These are phyloP conservation scores for Scotopteryx bipunctaria DNA, from an alignment of 2,888 invertebrate species.

Conservation along the genomic window DNA sequence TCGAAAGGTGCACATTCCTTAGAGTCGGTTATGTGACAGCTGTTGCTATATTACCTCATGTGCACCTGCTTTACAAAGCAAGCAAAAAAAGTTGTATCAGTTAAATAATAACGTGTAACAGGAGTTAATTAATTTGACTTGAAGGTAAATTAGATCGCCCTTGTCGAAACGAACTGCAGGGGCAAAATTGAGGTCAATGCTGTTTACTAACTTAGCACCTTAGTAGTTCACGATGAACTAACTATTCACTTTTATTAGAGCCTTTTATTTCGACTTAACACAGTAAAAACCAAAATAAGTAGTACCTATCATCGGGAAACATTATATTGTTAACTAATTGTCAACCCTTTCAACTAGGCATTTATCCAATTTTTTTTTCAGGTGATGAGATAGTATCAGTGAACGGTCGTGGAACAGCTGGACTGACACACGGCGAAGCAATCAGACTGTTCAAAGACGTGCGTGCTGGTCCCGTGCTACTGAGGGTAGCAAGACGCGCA, in stretches of 20 bases:
- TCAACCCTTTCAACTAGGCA: background rate
- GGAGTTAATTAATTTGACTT: slow-evolving; percentile 20
- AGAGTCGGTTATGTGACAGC: slow-evolving; percentile 57
- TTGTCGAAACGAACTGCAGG: slow-evolving; percentile 34
- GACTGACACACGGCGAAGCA: slow-evolving; percentile 90
- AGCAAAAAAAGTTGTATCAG: slow-evolving; percentile 25
- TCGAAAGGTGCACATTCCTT: slow-evolving; percentile 50
- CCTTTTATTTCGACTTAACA: background rate
- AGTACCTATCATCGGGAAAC: too few relatives aligned
- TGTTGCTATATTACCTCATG: slow-evolving; percentile 42
- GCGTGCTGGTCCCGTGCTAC: slow-evolving; percentile 88
- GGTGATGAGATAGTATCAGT: slow-evolving; percentile 93
- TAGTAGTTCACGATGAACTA: too few relatives aligned
- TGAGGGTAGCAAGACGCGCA: slow-evolving; percentile 86
- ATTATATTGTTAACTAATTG: too few relatives aligned
- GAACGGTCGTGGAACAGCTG: slow-evolving; percentile 90
- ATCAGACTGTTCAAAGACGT: slow-evolving; percentile 91
- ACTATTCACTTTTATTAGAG: too few relatives aligned
- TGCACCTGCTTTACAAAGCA: slow-evolving; percentile 50
- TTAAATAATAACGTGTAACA: slow-evolving; percentile 27
- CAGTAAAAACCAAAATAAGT: too few relatives aligned
- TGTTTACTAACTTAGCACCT: slow-evolving; percentile 7
- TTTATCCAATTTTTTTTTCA: slow-evolving; percentile 62
- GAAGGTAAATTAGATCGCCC: slow-evolving; percentile 44
- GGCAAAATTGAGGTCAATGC: slow-evolving; percentile 20